Base-by-base conservation (phyloP, 2,113 vertebrate species). In the Strix uralensis region DNA sequence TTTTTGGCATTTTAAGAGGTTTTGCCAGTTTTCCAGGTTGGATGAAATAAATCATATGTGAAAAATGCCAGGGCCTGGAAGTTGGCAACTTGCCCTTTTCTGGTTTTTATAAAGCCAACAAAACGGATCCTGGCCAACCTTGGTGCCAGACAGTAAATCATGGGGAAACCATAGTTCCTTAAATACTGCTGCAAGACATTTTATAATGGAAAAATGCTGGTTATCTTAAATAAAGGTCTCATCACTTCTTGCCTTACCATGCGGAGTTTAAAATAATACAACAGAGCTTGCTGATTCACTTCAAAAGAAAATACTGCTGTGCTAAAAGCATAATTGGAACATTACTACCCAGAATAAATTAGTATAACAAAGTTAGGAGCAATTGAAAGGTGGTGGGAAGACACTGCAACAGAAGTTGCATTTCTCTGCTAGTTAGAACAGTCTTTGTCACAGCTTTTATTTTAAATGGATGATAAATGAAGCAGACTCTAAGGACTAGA, bases 251-350 rank as follows among this genome's bases (percentile, higher is more conserved):
- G 70, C 75, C 69, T 87, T 79, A 40, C 61, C 69, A 63, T 52
- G 57, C 40, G 63, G 77, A 65, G 62, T 75, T 85, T 93, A 91
- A 92, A 96, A 90, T 92, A 96, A 88, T 81, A 81, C 47, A 81
- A 79, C 26, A 38, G 70, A 79, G 36, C 65, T 73, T 87, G 77
- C 49, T 10, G 13, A 90, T 94, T 95, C 78, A 85, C 70, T 75
- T 96, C 84, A 96, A 85, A 96, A 87, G 81, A 91, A 91, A 91
- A 91, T n/a, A 62, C 70, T 90, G 65, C 81, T 90, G 49, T 80
- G 49, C 62, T 96, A 81, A 91, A 94, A 88, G 66, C 74, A 29
- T 88, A 94, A 88, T 77, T 96, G 57, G 90, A 90, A 91, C 54
- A 42, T 72, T 58, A 81, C 57, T 91, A 61, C 67, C 47, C 65